These are phyloP conservation scores for Panopea generosa DNA, from an alignment of 2,888 invertebrate genomes.

Conservation along the genomic window DNA sequence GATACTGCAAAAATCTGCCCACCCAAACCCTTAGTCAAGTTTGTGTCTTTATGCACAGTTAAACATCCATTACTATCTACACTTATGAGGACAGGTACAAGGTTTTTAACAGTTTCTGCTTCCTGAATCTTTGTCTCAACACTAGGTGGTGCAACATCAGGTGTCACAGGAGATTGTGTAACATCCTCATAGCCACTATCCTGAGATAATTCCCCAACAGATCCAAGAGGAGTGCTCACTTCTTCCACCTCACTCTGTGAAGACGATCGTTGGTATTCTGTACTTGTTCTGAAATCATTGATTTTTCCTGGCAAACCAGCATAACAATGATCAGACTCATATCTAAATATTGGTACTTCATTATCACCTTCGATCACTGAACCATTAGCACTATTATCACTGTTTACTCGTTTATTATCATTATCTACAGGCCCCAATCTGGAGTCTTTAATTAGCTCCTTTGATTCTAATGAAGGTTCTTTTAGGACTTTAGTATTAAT, in stretches of 20 bases:
- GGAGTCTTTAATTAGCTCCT: conserved; percentile 33
- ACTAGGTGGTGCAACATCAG: too few relatives aligned
- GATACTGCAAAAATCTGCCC: conserved; percentile 39
- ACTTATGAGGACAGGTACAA: conserved; percentile 59
- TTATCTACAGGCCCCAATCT: conserved; percentile 2
- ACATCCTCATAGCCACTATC: conserved; percentile 69
- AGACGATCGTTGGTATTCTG: conserved; percentile 19
- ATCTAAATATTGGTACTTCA: conserved; percentile 42
- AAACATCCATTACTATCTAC: conserved; percentile 55
- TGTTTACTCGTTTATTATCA: not conserved
- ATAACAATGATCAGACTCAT: conserved; percentile 66
- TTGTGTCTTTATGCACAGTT: conserved; percentile 50
- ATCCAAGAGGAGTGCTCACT: conserved; percentile 37
- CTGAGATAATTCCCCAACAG: conserved; percentile 64
- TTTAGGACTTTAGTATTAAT: not conserved
- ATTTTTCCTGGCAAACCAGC: conserved; percentile 58
- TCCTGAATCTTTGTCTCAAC: not conserved
- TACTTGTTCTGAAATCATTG: conserved; percentile 17
- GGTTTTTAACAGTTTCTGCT: conserved; percentile 31
- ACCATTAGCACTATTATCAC: conserved; percentile 48
- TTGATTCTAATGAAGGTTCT: conserved; percentile 23
- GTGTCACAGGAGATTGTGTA: conserved; percentile 51
- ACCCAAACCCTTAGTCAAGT: conserved; percentile 34
- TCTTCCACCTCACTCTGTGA: conserved; percentile 35
- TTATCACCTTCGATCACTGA: conserved; percentile 23